Conservation (phyloP, 2,797 vertebrate genomes). For the Silurus aristotelis region DNA sequence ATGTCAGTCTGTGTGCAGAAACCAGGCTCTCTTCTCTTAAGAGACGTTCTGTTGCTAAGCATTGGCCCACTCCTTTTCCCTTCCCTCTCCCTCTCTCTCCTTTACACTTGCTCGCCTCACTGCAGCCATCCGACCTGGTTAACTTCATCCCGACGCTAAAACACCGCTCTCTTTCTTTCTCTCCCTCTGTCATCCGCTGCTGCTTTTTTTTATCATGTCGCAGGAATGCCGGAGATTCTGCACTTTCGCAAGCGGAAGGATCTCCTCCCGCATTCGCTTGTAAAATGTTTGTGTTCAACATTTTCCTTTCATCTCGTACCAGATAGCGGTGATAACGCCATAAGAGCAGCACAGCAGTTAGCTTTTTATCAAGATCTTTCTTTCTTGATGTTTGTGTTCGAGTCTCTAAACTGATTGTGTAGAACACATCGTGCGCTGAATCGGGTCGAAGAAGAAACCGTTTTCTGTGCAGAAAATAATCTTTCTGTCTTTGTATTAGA, state of each 20-base stretch:
- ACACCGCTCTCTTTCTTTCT: slow-evolving; percentile 18
- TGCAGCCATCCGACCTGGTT: slow-evolving; percentile 54
- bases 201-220: slow-evolving; percentile 47
- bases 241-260: slow-evolving; percentile 39
- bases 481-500: not conserved
- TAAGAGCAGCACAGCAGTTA: slow-evolving; percentile 25
- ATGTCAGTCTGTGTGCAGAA: slow-evolving; percentile 25
- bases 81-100: slow-evolving; percentile 34
- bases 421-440: not conserved
- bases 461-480: not conserved
- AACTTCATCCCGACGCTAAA: slow-evolving; percentile 50
- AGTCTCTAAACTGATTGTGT: not conserved
- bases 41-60: not conserved
- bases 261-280: slow-evolving; percentile 28
- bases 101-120: slow-evolving; percentile 50
- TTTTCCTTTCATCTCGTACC: slow-evolving; percentile 35
- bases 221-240: slow-evolving; percentile 41
- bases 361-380: slow-evolving; percentile 6
- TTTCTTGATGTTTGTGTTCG: slow-evolving; percentile 17
- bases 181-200: slow-evolving; percentile 32
- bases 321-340: slow-evolving; percentile 44
- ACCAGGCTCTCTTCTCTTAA: slow-evolving; percentile 1
- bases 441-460: not conserved
- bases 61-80: slow-evolving; percentile 26
- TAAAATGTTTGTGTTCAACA: slow-evolving; percentile 38